Evolutionary conservation across 2,797 vertebrate genomes (phyloP).

Genomic region (Sebastes oblongus): DNA sequence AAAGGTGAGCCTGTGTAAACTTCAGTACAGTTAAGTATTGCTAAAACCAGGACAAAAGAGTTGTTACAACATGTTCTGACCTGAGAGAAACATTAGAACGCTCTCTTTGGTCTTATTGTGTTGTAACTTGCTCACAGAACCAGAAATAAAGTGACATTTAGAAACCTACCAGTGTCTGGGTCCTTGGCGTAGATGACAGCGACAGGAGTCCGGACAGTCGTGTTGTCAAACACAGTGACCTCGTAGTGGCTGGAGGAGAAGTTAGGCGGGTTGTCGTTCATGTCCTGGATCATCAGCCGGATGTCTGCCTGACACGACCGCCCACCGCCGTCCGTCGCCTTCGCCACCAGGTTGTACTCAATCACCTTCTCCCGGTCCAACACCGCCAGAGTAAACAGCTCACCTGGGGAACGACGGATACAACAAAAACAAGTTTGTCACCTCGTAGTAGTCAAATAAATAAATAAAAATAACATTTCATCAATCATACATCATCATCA

Average conservation of each 20-base stretch:
- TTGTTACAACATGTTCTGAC: conserved; percentile 28
- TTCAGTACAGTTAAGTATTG: background rate
- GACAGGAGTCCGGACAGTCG: conserved; percentile 90
- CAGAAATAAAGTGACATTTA: too few species aligned
- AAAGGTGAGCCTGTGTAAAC: conserved; percentile 15
- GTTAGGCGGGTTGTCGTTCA: conserved; percentile 91
- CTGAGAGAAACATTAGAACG: conserved; percentile 4
- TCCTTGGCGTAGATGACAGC: conserved; percentile 92
- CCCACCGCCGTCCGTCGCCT: conserved; percentile 94
- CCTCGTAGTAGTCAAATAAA: too few species aligned
- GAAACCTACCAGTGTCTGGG: conserved; percentile 88
- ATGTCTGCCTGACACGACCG: conserved; percentile 93
- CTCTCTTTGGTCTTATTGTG: background rate
- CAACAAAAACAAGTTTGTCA: background rate
- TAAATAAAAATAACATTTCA: too few species aligned
- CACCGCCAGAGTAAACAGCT: conserved; percentile 86
- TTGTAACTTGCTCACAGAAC: background rate
- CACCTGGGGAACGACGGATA: conserved; percentile 77
- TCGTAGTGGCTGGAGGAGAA: conserved; percentile 92
- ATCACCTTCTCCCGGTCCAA: conserved; percentile 89
- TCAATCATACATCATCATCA: too few species aligned
- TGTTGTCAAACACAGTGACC: conserved; percentile 95
- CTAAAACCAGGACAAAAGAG: background rate
- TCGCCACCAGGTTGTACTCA: conserved; percentile 86
- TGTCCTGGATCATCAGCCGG: conserved; percentile 86